Evolutionary conservation across 2,797 vertebrate species (phyloP).

Genomic region (Hippoglossus hippoglossus): DNA sequence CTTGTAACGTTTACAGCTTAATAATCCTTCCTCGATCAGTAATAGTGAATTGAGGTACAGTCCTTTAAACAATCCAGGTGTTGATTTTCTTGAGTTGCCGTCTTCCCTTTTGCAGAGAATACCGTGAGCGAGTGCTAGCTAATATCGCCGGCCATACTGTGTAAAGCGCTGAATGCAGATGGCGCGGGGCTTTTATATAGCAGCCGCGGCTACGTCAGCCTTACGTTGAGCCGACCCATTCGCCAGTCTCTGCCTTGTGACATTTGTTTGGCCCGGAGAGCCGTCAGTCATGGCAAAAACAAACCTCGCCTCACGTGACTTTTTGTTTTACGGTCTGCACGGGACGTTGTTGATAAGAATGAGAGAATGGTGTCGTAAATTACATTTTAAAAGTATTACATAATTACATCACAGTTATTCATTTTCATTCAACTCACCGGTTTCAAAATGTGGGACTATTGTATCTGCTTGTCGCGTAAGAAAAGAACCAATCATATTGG

Average conservation of each 20-base stretch:
- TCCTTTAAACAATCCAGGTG: constrained; percentile 89
- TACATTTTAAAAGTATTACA: background rate
- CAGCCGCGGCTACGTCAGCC: constrained; percentile 28
- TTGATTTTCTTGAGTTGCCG: constrained; percentile 92
- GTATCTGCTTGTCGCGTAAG: too few relatives aligned
- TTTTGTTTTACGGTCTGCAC: constrained; percentile 13
- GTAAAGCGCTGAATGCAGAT: constrained; percentile 83
- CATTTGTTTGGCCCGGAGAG: constrained; percentile 52
- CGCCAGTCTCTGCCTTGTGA: rapidly evolving
- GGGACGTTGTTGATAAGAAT: background rate
- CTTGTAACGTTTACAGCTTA: constrained; percentile 79
- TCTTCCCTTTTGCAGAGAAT: constrained; percentile 98
- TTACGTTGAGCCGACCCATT: constrained; percentile 41
- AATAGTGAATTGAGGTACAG: constrained; percentile 83
- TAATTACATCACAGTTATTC: background rate
- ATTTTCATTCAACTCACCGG: too few relatives aligned
- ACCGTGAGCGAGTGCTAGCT: constrained; percentile 98
- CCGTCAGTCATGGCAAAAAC: constrained; percentile 43
- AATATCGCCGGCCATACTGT: constrained; percentile 99
- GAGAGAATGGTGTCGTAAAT: background rate
- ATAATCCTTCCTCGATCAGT: constrained; percentile 76
- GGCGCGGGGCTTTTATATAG: constrained; percentile 83
- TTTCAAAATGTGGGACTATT: too few relatives aligned
- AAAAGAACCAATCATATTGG: too few relatives aligned
- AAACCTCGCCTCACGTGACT: constrained; percentile 39